Base-by-base conservation (phyloP, 2,888 invertebrate species). In the Apodemia mormo region DNA sequence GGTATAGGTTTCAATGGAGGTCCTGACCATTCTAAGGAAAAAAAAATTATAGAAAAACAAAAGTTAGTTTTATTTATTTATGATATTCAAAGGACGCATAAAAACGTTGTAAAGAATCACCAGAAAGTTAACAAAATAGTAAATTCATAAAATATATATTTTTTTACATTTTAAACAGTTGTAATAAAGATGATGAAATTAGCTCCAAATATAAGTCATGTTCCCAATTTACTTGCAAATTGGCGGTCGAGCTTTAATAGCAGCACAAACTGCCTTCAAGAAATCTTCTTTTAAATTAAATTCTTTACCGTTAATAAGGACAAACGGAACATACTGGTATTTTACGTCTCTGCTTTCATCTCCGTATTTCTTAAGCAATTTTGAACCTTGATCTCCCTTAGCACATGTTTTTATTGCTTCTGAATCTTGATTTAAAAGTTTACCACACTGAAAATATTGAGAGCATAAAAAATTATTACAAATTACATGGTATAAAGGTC, bases 351-450 rank as follows among this genome's bases (percentile, higher is more conserved):
- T 68, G 65, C 77, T 77, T 40, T 76, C 74, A n/a, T 74, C 75
- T n/a, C 77, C 75, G 40, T 77, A 76, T 7, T 10, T n/a, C 75
- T 71, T 56, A 75, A 72, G 8, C 76, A 76, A 71, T 49, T 73
- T 40, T 12, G 52, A 43, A 0, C 76, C 77, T 73, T 54, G 72
- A 12, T 71, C 49, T 9, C 75, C 71, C 54, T 76, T 76, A 96
- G 96, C 96, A 96, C 96, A 81, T 96, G 96, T 2, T 68, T 77
- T 76, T 65, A 78, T 77, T 40, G 70, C 61, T 14, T 58, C 68
- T 30, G 72, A 52, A 58, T 76, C 68, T 8, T 76, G 12, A 8
- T 67, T 65, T 58, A 75, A 68, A 3, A 33, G 49, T 6, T 58
- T 68, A 14, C 72, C 77, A 66, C 78, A 78, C 77, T 78, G 66